A percentile compares a stretch with the other conserved stretches of the same genome.
Conservation (phyloP, 2,797 vertebrate genomes). For the Poecile montanus region DNA sequence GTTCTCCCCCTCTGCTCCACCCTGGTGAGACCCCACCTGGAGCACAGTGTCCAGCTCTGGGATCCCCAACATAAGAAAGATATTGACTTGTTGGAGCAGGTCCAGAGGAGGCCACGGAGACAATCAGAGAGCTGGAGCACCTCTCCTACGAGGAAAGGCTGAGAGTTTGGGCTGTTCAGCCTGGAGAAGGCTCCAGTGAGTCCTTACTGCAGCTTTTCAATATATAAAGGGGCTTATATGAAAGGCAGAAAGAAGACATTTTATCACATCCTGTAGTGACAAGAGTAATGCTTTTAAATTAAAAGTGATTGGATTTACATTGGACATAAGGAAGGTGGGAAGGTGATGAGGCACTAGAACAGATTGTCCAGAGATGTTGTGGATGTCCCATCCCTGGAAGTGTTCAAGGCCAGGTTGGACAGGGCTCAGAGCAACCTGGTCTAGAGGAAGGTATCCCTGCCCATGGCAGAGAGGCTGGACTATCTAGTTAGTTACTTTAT, state of each 20-base stretch:
- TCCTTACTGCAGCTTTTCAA: neutral
- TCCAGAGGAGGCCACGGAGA: rapidly evolving
- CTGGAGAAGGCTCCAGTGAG: neutral
- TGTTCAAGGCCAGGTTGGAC: neutral
- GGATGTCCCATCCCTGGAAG: neutral
- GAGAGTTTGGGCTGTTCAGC: neutral
- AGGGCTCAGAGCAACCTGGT: neutral
- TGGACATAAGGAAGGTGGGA: neutral
- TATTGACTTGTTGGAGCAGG: rapidly evolving
- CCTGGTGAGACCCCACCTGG: neutral
- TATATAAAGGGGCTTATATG: neutral
- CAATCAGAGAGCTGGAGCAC: neutral
- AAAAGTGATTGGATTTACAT: neutral
- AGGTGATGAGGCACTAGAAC: neutral
- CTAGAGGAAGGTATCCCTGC: neutral
- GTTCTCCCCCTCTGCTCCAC: rapidly evolving
- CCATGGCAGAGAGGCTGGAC: neutral
- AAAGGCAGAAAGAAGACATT: neutral
- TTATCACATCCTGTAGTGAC: neutral
- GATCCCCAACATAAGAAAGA: rapidly evolving
- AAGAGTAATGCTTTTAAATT: neutral
- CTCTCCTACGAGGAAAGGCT: neutral
- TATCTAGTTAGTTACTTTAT: too few relatives aligned
- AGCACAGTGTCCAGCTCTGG: neutral
- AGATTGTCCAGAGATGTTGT: neutral